Base-by-base conservation (phyloP, 2,888 invertebrate genomes). In the Eumerus sabulonum region DNA sequence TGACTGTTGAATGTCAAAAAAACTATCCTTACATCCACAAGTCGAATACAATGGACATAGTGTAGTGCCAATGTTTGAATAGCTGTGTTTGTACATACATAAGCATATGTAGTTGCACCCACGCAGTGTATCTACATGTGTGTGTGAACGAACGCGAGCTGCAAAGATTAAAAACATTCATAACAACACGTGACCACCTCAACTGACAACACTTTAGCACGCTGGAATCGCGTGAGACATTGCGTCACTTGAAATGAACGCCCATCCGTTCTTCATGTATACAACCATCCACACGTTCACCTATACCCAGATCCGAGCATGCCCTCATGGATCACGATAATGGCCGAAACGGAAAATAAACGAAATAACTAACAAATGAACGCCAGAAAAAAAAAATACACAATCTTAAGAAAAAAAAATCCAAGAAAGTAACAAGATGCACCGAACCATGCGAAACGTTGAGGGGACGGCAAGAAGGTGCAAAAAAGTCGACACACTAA, bases 161-260 rank as follows among this genome's bases (percentile, higher is more conserved):
- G 36, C 12, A 47, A 64, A 13, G 44, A 47, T 44, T 51, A 45
- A 18, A 50, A 64, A 53, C 67, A 73, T 60, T 48, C 57, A 59
- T 64, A 81, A 84, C 83, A 86, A 86, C 86, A 85, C 85, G 85
- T 85, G 85, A 85, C 85, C 85, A 85, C 84, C 84, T 84, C 84
- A 85, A 86, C 84, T 82, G 82, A 82, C 82, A 84, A 84, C 85
- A 45, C 67, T 70, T 59, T 57, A 76, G 57, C 83, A 88, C 86
- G 88, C 85, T 86, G 84, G 85, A 85, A 85, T 88, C 88, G 87
- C 88, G 88, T 88, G 88, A 88, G 87, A 81, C 83, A 85, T 88
- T 88, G 87, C 88, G 88, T 88, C 88, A 88, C 85, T 85, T 83
- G 79, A 84, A 84, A 87, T 86, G 85, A 85, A 85, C 82, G 81